These are phyloP conservation scores for Lacanobia wlatinum DNA, from an alignment of 2,888 invertebrate genomes.

Conservation along the genomic window DNA sequence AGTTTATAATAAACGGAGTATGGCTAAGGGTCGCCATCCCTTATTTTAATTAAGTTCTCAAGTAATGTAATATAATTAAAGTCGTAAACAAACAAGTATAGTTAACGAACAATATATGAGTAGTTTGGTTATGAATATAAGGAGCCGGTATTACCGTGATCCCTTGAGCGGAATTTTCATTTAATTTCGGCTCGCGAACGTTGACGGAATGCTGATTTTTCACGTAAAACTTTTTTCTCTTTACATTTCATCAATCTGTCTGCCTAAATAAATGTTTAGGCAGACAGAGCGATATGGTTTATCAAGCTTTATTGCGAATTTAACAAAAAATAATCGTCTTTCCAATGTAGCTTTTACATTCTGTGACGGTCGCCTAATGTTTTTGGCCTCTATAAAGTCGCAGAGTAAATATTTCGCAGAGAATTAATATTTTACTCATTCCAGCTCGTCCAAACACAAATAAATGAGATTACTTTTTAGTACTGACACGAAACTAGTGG, in stretches of 20 bases:
- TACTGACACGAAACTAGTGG: conserved; percentile 28
- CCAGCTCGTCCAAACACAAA: conserved; percentile 40
- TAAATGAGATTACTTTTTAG: conserved; percentile 50
- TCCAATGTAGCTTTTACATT: conserved; percentile 26
- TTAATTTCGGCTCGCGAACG: conserved; percentile 27
- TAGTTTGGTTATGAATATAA: conserved; percentile 70
- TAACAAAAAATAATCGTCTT: conserved; percentile 47
- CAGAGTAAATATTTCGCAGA: conserved; percentile 45
- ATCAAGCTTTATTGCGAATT: conserved; percentile 44
- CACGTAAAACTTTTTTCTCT: conserved; percentile 29
- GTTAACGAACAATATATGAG: conserved; percentile 60
- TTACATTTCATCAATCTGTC: conserved; percentile 52
- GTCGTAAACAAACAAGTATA: conserved; percentile 74
- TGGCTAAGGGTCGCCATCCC: conserved; percentile 67
- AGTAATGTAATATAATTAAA: conserved; percentile 74
- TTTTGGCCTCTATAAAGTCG: conserved; percentile 19
- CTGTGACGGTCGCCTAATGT: conserved; percentile 18
- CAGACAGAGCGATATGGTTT: conserved; percentile 35
- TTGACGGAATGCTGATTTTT: conserved; percentile 41
- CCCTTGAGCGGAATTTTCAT: conserved; percentile 34
- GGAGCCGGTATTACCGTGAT: conserved; percentile 41
- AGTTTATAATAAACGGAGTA: conserved; percentile 69
- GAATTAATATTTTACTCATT: conserved; percentile 50
- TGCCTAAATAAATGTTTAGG: conserved; percentile 44
- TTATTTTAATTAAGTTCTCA: conserved; percentile 78